Percentiles rank a stretch among this genome's conserved stretches.
Evolutionary conservation across 1,140 invertebrate genomes (phyloP).

Genomic region (Cydia splendana): DNA sequence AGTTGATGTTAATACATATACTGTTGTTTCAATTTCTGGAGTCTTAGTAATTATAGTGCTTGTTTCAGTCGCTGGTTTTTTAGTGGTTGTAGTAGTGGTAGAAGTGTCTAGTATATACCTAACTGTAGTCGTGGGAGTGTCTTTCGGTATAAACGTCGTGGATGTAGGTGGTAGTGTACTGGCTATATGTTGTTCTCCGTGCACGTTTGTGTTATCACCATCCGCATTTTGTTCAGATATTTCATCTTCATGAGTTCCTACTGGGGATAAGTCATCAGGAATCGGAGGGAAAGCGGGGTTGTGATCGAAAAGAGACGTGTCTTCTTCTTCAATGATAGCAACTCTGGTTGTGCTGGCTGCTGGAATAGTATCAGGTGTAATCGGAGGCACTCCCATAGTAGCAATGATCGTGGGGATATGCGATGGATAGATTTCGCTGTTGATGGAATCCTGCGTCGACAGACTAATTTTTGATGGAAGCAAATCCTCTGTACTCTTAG

Average conservation of each 20-base stretch:
- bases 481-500: conserved; percentile 45
- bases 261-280: conserved; percentile 68
- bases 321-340: conserved; percentile 62
- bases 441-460: conserved; percentile 60
- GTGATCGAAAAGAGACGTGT: conserved; percentile 64
- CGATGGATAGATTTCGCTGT: conserved; percentile 56
- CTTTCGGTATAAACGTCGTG: conserved; percentile 41
- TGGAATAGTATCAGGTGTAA: conserved; percentile 39
- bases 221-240: conserved; percentile 62
- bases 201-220: conserved; percentile 52
- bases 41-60: neutral
- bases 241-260: conserved; percentile 67
- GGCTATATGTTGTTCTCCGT: conserved; percentile 45
- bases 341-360: conserved; percentile 57
- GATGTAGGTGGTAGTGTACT: conserved; percentile 43
- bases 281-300: conserved; percentile 74
- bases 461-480: conserved; percentile 66
- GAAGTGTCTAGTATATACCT: conserved; percentile 43
- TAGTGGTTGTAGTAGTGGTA: conserved; percentile 7
- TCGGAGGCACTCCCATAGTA: conserved; percentile 49
- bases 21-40: conserved; percentile 34
- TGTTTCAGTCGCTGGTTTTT: conserved; percentile 7
- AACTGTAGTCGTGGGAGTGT: conserved; percentile 37
- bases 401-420: conserved; percentile 50
- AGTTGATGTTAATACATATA: conserved; percentile 36